These are phyloP conservation scores for Sinella curviseta DNA, from an alignment of 1,140 invertebrate genomes.

Conservation along the genomic window DNA sequence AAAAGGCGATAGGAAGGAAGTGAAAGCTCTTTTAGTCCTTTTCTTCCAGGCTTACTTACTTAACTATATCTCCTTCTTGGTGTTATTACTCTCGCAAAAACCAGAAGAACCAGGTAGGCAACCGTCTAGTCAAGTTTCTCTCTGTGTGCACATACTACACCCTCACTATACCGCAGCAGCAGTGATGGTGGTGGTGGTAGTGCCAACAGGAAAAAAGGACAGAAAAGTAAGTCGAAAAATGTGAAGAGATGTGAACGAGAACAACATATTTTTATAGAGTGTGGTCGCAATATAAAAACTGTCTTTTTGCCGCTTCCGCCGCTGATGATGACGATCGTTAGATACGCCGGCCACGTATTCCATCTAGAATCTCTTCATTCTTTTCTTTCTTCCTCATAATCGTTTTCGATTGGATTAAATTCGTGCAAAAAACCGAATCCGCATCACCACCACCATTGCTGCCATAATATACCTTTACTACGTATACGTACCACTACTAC, in stretches of 20 bases:
- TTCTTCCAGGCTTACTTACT: neutral
- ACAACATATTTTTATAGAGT: neutral
- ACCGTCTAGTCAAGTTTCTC: too few species aligned
- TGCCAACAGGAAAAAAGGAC: too few species aligned
- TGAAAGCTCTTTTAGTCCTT: neutral
- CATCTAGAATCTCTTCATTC: constrained; percentile 23
- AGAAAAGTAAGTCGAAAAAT: too few species aligned
- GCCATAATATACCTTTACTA: too few species aligned
- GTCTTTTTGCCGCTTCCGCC: neutral
- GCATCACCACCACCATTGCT: too few species aligned
- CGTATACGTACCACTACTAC: too few species aligned
- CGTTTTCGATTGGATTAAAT: constrained; percentile 25
- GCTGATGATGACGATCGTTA: constrained; percentile 17
- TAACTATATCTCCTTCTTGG: neutral
- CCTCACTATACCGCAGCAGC: too few species aligned
- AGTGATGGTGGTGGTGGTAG: too few species aligned
- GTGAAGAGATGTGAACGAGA: neutral
- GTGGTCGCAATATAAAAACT: neutral
- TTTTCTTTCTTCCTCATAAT: constrained; percentile 15
- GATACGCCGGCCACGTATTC: constrained; percentile 16
- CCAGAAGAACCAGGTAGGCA: too few species aligned
- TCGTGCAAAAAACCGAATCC: constrained; percentile 9
- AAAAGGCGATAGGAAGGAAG: constrained; percentile 6
- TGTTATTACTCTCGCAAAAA: too few species aligned
- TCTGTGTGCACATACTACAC: too few species aligned